These are phyloP conservation scores for Platygyra sinensis DNA, from an alignment of 64 coral and sea anemone species.

Conservation along the genomic window DNA sequence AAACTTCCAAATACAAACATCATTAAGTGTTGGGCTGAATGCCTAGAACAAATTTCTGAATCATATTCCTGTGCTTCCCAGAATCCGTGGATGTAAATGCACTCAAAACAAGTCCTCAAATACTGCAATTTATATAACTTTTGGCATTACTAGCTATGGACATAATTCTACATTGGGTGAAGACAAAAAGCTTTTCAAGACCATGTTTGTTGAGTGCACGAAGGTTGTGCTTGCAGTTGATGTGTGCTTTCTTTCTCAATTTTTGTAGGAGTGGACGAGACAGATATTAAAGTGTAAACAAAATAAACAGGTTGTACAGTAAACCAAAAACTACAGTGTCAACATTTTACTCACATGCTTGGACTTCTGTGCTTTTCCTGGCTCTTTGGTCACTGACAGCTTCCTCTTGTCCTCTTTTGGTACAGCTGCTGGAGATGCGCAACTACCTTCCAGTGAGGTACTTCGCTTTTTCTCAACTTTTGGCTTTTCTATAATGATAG, in stretches of 20 bases:
- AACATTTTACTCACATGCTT: constrained; percentile 66
- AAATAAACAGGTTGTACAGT: not conserved
- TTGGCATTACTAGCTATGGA: not conserved
- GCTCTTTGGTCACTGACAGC: constrained; percentile 18
- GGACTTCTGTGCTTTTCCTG: constrained; percentile 60
- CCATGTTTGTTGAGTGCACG: not conserved
- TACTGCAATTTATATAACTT: not conserved
- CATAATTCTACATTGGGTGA: not conserved
- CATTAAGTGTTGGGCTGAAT: not conserved
- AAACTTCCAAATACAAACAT: not conserved
- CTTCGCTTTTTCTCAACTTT: constrained; percentile 67
- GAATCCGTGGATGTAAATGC: not conserved
- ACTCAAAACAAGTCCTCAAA: not conserved
- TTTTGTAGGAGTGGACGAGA: too few relatives aligned
- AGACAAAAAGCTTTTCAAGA: not conserved
- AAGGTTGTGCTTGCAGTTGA: too few relatives aligned
- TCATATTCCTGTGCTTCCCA: too few relatives aligned
- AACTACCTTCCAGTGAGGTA: constrained; percentile 48
- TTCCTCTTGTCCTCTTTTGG: constrained; percentile 25
- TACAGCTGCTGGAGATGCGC: constrained; percentile 26
- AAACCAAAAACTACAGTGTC: not conserved
- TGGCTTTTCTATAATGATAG: constrained; percentile 29
- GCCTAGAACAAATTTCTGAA: not conserved
- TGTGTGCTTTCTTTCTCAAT: too few relatives aligned
- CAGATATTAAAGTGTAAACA: too few relatives aligned